These are phyloP conservation scores for Microctenopoma steveboyesi DNA, from an alignment of 2,797 vertebrate species.

Conservation along the genomic window DNA sequence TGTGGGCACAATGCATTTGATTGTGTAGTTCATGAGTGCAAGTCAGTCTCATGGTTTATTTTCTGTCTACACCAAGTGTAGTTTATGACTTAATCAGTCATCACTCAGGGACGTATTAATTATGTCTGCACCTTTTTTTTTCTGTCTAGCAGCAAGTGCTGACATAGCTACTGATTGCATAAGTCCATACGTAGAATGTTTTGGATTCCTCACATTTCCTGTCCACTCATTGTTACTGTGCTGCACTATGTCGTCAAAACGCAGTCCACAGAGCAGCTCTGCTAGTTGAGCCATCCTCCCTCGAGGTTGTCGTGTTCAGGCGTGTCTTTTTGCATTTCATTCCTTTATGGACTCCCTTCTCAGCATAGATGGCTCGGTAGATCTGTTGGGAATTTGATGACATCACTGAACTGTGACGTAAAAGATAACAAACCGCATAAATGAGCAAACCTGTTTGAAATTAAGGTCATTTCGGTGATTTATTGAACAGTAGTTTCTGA, in stretches of 20 bases:
- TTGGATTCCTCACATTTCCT: constrained; percentile 69
- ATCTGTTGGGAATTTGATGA: constrained; percentile 68
- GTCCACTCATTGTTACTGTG: constrained; percentile 31
- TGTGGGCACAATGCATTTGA: too few species aligned
- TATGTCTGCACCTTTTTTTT: constrained; percentile 9
- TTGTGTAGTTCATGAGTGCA: background rate
- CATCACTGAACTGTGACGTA: constrained; percentile 31
- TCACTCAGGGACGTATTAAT: background rate
- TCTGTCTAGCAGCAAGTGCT: constrained; percentile 20
- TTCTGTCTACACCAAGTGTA: too few species aligned
- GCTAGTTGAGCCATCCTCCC: constrained; percentile 33
- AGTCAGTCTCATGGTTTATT: background rate
- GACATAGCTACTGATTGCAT: constrained; percentile 51
- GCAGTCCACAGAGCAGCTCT: constrained; percentile 28
- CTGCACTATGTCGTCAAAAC: constrained; percentile 38
- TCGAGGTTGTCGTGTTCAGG: constrained; percentile 42
- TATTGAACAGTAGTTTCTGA: background rate
- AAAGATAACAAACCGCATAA: constrained; percentile 5
- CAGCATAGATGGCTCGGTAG: constrained; percentile 20
- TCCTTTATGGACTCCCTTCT: constrained; percentile 31
- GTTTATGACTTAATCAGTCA: too few species aligned
- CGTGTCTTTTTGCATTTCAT: constrained; percentile 37
- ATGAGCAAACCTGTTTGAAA: background rate
- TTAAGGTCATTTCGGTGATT: background rate
- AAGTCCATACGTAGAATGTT: constrained; percentile 58